These are phyloP conservation scores for Lordiphosa andalusiaca DNA, from an alignment of 2,888 invertebrate species.

Conservation along the genomic window DNA sequence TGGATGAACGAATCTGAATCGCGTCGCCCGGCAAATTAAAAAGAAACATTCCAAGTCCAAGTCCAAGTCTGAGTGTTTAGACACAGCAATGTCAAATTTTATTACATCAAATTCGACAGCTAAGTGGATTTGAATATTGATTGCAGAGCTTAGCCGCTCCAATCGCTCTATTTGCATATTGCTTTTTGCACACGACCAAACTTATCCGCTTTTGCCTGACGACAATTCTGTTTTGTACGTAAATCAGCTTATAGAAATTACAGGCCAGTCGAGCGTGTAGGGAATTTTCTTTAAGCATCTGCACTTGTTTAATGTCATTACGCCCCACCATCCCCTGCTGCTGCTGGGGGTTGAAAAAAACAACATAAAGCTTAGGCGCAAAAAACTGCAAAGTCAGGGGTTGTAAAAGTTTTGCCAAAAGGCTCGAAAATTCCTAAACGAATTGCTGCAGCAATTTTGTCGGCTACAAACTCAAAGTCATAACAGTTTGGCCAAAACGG, in stretches of 20 bases:
- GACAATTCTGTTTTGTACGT: conserved; percentile 50
- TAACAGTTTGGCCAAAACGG: conserved; percentile 50
- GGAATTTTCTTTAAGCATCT: conserved; percentile 44
- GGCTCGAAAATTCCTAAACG: conserved; percentile 35
- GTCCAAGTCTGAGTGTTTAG: conserved; percentile 2
- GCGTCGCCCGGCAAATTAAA: conserved; percentile 57
- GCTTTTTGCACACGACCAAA: conserved; percentile 56
- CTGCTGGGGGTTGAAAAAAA: background rate
- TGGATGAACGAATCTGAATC: conserved; percentile 66
- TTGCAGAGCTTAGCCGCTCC: conserved; percentile 61
- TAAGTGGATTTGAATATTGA: conserved; percentile 75
- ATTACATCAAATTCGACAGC: conserved; percentile 66
- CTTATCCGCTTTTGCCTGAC: conserved; percentile 66
- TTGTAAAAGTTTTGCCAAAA: conserved; percentile 48
- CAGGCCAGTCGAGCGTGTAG: conserved; percentile 48
- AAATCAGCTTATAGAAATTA: conserved; percentile 73
- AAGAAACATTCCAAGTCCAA: conserved; percentile 56
- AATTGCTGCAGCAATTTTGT: conserved; percentile 61
- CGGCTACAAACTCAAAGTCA: conserved; percentile 58
- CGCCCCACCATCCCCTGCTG: too few relatives aligned
- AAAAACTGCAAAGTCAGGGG: conserved; percentile 43
- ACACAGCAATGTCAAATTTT: conserved; percentile 62
- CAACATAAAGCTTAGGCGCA: background rate
- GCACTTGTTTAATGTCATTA: conserved; percentile 74
- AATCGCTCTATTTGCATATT: conserved; percentile 69